phyloP scores from a whole-genome alignment of 2,113 vertebrate genomes.

The Nothoprocta pentlandii region DNA sequence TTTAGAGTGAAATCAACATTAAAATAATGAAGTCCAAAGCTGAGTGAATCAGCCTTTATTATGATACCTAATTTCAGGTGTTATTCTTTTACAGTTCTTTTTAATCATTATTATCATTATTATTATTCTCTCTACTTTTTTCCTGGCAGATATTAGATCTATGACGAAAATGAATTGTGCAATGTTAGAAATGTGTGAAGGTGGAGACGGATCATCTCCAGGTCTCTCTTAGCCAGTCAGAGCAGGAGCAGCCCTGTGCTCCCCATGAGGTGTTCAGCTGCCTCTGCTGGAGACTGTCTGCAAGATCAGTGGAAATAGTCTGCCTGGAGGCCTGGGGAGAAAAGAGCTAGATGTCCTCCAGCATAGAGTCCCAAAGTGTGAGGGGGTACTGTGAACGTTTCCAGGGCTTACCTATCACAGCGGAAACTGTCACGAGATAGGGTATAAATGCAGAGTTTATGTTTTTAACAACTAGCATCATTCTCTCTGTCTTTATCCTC shows the following conservation, averaged over 20 bases:
- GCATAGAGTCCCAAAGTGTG: too few relatives aligned
- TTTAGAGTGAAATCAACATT: background rate
- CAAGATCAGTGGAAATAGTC: background rate
- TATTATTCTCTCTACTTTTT: background rate
- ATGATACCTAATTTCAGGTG: background rate
- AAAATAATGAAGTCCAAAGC: background rate
- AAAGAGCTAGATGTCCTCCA: background rate
- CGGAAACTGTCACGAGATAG: slow-evolving; percentile 47
- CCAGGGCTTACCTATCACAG: background rate
- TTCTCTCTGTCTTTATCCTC: background rate
- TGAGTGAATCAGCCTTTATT: background rate
- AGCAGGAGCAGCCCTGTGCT: background rate
- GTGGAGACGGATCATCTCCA: background rate
- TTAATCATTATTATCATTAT: background rate
- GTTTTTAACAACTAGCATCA: background rate
- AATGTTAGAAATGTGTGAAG: background rate
- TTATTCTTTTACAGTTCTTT: background rate
- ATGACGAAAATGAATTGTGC: background rate
- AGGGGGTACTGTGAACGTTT: background rate
- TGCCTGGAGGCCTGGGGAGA: background rate
- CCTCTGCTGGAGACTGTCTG: background rate
- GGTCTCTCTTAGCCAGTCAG: background rate
- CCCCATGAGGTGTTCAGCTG: background rate
- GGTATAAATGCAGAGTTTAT: slow-evolving; percentile 47
- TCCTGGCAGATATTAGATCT: background rate